Evolutionary conservation across 2,888 invertebrate species (phyloP).

Genomic region (Cecidostiba fungosa): DNA sequence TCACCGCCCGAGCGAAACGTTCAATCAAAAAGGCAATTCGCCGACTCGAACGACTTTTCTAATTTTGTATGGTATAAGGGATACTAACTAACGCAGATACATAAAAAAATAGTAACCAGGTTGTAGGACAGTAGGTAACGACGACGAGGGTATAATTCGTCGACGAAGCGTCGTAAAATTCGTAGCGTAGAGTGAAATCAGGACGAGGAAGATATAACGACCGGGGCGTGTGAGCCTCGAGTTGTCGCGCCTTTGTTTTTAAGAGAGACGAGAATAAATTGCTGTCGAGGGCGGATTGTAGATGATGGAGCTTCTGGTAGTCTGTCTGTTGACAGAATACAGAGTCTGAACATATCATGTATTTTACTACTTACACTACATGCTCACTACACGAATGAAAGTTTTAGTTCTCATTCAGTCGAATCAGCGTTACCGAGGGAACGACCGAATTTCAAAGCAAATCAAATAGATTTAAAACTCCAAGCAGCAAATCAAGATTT

Average conservation of each 20-base stretch:
- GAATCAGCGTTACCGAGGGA: neutral
- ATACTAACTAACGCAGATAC: too few species aligned
- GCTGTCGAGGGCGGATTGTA: neutral
- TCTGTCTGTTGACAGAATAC: too few species aligned
- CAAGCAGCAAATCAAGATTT: neutral
- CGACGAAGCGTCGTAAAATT: neutral
- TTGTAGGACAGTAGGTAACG: neutral
- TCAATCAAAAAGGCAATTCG: conserved; percentile 60
- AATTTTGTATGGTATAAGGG: conserved; percentile 29
- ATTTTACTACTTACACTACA: neutral
- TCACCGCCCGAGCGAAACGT: conserved; percentile 31
- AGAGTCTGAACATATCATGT: neutral
- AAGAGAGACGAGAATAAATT: neutral
- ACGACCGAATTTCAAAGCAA: neutral
- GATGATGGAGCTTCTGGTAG: neutral
- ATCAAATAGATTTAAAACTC: neutral
- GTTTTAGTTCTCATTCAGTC: neutral
- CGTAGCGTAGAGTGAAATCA: neutral
- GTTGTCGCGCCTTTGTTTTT: neutral
- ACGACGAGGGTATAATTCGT: neutral
- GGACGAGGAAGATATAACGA: neutral
- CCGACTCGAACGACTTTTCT: conserved; percentile 50
- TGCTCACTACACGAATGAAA: neutral
- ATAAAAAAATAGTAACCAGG: neutral
- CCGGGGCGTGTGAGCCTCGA: neutral